Conservation (phyloP, 2,113 vertebrate species). For the Poecile atricapillus region DNA sequence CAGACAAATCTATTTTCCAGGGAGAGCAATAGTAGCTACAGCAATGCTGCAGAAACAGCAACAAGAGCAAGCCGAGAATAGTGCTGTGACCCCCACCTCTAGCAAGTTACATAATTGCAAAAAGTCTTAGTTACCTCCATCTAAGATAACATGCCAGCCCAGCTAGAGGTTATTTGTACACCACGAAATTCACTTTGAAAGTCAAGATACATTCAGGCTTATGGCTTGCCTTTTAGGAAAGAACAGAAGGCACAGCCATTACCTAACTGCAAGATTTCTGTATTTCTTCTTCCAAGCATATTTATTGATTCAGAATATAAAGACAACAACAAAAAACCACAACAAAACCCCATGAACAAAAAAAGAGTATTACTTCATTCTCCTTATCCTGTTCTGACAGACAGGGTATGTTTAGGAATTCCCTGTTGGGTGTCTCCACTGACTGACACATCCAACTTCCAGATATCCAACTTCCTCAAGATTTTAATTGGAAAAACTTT, state of each 20-base stretch:
- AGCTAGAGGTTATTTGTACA: neutral
- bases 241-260: neutral
- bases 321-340: neutral
- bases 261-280: neutral
- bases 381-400: neutral
- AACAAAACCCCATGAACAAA: neutral
- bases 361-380: neutral
- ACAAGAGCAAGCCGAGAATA: neutral
- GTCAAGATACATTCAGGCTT: neutral
- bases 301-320: neutral
- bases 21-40: neutral
- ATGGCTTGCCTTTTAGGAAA: neutral
- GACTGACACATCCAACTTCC: neutral
- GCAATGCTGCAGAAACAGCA: neutral
- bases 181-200: neutral
- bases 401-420: neutral
- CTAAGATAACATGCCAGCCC: neutral
- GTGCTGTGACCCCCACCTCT: neutral
- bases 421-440: neutral
- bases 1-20: neutral
- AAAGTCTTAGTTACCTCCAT: neutral
- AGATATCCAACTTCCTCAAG: neutral
- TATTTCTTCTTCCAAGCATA: neutral
- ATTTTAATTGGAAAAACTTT: constrained; percentile 49
- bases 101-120: neutral